Base-by-base conservation (phyloP, 2,113 vertebrate genomes). In the Microcebus murinus region DNA sequence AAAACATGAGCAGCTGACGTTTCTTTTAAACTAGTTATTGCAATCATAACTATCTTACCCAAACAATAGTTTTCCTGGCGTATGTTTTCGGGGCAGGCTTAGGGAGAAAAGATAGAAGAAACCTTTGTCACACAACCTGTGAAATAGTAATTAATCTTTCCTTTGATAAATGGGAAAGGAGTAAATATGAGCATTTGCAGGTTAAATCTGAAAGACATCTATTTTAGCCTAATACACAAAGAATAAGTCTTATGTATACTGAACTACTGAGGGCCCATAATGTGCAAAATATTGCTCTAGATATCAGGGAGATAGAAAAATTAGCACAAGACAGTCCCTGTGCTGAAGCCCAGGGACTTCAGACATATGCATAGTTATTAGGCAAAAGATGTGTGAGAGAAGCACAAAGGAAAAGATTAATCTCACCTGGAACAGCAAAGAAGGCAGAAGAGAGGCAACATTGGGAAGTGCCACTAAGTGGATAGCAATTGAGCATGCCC, bases 1-100 rank as follows among this genome's bases (percentile, higher is more conserved):
- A 90, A 98, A 98, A 96, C 61, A 96, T 63, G 50, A 97, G 83
- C 90, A 96, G 97, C 96, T 98, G 97, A 98, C 59, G 52, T 93
- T 86, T 94, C 96, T 98, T 98, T 90, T 87, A 96, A 50, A 11
- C 50, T 71, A 39, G 48, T 97, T 97, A 82, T 71, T 96, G 23
- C 15, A 86, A 87, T 96, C 36, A 23, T 82, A 96, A 21, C 87
- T 96, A 79, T 70, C 79, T 96, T 96, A 39, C 89, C 87, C 1
- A 3, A 96, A 63, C 8, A 70, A 61, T 65, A 89, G 90, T 65
- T 97, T 86, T 97, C 97, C 96, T 84, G 96, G 73, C 73, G 79
- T 85, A 76, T 57, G 42, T 96, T 92, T 93, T 94, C 84, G 96
- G 92, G 80, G 36, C 71, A 52, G 34, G 59, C n/a, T 71, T 88